Evolutionary conservation across 1,140 invertebrate species (phyloP).

Genomic region (Augochlora pura): DNA sequence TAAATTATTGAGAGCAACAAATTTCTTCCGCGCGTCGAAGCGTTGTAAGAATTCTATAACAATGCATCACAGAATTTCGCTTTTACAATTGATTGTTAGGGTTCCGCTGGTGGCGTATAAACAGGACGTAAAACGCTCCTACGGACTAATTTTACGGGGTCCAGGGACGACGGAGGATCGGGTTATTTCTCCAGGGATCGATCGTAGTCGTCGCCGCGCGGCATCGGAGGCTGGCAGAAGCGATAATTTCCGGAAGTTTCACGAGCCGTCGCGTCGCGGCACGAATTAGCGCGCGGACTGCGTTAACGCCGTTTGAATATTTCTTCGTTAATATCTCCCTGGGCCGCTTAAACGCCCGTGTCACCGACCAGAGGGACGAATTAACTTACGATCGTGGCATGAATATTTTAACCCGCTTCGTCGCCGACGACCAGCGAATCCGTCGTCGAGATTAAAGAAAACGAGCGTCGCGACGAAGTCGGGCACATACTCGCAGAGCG

Average conservation of each 20-base stretch:
- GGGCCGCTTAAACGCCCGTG: neutral
- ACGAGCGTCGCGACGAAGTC: no score
- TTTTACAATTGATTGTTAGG: no score
- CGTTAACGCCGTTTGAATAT: slow-evolving; percentile 7
- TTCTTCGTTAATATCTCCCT: neutral
- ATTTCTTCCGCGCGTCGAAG: no score
- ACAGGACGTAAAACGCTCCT: no score
- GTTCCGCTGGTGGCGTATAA: no score
- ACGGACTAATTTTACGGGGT: neutral
- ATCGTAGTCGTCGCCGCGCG: neutral
- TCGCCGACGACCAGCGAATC: neutral
- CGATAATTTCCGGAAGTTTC: neutral
- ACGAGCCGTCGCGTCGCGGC: no score
- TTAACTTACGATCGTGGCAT: slow-evolving; percentile 13
- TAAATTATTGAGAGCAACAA: no score
- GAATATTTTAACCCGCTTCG: neutral
- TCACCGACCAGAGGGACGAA: neutral
- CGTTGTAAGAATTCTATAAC: no score
- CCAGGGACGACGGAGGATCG: neutral
- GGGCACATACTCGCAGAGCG: no score
- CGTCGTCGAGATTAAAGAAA: slow-evolving; percentile 32
- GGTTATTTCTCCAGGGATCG: neutral
- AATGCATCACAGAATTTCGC: no score
- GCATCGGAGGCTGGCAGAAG: neutral
- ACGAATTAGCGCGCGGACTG: neutral